Conservation (phyloP, 2,113 vertebrate species). For the Paramormyrops kingsleyae region DNA sequence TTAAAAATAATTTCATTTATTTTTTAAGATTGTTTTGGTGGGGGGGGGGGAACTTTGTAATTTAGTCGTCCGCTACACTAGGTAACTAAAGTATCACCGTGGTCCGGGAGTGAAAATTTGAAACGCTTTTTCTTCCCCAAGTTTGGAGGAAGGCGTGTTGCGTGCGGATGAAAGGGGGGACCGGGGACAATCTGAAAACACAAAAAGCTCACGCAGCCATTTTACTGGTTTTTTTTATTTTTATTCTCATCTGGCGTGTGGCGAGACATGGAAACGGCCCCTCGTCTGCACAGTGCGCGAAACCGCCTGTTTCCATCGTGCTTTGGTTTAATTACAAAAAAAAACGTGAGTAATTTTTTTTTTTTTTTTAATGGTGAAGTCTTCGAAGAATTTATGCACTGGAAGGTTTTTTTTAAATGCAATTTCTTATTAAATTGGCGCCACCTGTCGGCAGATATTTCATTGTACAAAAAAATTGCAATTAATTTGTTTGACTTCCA, state of each 20-base stretch:
- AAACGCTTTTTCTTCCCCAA: not conserved
- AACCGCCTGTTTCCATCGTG: not conserved
- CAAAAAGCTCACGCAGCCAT: slow-evolving; percentile 72
- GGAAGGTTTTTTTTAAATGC: slow-evolving; percentile 43
- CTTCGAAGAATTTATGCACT: slow-evolving; percentile 37
- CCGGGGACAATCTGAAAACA: slow-evolving; percentile 62
- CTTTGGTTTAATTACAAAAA: not conserved
- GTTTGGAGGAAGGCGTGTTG: slow-evolving; percentile 5
- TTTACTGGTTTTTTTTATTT: slow-evolving; percentile 55
- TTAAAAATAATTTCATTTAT: not conserved
- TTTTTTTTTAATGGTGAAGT: slow-evolving; percentile 23
- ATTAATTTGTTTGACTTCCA: slow-evolving; percentile 45
- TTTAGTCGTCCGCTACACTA: slow-evolving; percentile 3
- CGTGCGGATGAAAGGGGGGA: slow-evolving; percentile 30
- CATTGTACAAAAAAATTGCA: slow-evolving; percentile 67
- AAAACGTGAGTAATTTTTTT: not conserved
- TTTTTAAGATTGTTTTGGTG: not conserved
- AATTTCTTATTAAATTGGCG: slow-evolving; percentile 68
- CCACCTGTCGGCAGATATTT: slow-evolving; percentile 77
- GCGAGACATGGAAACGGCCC: not conserved
- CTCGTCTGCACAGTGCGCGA: not conserved
- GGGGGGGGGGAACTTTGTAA: not conserved
- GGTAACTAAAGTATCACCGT: slow-evolving; percentile 13
- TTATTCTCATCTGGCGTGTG: slow-evolving; percentile 2
- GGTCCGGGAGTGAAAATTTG: not conserved